Percentiles rank a stretch among this genome's conserved stretches.
Evolutionary conservation across 2,113 vertebrate species (phyloP).

Genomic region (Ptyas mucosa): DNA sequence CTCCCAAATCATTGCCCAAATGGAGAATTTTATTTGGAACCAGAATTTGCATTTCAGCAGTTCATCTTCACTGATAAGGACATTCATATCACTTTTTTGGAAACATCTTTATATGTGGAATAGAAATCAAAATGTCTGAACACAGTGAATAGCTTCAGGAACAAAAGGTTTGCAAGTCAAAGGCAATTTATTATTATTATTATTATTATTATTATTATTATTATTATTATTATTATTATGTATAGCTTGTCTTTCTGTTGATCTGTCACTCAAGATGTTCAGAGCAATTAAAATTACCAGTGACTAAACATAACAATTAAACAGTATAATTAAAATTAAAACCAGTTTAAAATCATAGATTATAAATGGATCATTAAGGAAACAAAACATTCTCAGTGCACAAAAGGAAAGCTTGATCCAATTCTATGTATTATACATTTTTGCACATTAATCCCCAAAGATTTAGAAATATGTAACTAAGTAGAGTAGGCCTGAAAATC

Average conservation of each 20-base stretch:
- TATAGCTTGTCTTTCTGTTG: not conserved
- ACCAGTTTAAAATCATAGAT: not conserved
- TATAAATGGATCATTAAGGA: not conserved
- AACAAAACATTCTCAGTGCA: not conserved
- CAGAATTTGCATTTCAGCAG: not conserved
- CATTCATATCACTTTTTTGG: not conserved
- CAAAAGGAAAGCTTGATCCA: not conserved
- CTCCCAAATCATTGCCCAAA: not conserved
- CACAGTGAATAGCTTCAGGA: not conserved
- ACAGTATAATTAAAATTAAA: not conserved
- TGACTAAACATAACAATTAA: not conserved
- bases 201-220: too few species aligned
- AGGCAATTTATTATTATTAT: too few species aligned
- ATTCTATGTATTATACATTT: not conserved
- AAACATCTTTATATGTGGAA: not conserved
- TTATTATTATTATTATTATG: not conserved
- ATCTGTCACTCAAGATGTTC: not conserved
- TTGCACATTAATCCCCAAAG: not conserved
- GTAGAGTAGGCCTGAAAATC: not conserved
- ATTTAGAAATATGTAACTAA: not conserved
- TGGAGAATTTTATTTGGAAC: not conserved
- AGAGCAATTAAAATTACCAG: not conserved
- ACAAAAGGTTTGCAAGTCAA: not conserved
- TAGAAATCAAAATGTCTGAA: not conserved
- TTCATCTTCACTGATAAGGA: not conserved